These are phyloP conservation scores for Coryphaenoides rupestris DNA, from an alignment of 2,113 vertebrate species.

Conservation along the genomic window DNA sequence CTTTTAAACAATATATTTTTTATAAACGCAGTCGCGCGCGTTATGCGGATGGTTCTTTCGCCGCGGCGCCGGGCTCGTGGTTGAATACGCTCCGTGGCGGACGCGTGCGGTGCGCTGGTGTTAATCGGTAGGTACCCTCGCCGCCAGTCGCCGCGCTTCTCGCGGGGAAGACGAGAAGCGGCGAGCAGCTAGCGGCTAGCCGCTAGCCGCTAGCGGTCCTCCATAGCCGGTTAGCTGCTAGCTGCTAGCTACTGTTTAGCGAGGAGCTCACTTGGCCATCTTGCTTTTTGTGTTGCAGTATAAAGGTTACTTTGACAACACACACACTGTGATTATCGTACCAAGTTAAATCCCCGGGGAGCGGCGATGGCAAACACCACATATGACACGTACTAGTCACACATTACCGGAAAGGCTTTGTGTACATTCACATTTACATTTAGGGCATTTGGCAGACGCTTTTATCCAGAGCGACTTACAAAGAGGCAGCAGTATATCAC, in stretches of 20 bases:
- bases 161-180: constrained; percentile 45
- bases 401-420: no score
- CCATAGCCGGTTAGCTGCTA: constrained; percentile 52
- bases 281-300: constrained; percentile 3
- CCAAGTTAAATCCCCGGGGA: no score
- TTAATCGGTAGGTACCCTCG: constrained; percentile 72
- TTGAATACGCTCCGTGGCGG: constrained; percentile 61
- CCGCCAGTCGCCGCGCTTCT: constrained; percentile 48
- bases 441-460: no score
- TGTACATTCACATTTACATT: no score
- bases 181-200: constrained; percentile 57
- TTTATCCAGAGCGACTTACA: no score
- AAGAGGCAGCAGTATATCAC: no score
- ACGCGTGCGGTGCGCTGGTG: constrained; percentile 53
- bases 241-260: constrained; percentile 44
- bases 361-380: no score
- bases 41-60: constrained; percentile 26
- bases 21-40: not conserved
- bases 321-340: constrained; percentile 13
- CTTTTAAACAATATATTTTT: constrained; percentile 68
- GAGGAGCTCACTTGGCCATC: constrained; percentile 33
- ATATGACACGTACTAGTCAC: no score
- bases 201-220: constrained; percentile 47
- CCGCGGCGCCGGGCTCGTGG: constrained; percentile 38
- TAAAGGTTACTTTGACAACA: not conserved